Base-by-base conservation (phyloP, 1,140 invertebrate species). In the Paralvinella palmiformis region DNA sequence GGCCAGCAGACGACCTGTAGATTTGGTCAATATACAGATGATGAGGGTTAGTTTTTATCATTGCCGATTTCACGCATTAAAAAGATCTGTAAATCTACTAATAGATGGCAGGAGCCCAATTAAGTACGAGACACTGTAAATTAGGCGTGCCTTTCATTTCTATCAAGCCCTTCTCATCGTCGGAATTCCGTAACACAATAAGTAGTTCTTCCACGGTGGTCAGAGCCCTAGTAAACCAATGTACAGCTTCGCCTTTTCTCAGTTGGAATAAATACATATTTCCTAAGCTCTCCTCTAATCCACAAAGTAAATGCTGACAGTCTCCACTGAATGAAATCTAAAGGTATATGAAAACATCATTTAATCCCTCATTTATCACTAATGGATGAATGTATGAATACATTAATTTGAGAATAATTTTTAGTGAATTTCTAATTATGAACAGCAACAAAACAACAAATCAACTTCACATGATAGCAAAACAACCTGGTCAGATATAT, bases 171-270 rank as follows among this genome's bases (percentile, higher is more conserved):
- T 29, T 62, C 22, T 65, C 65, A 27, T 69, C 48, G 1, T 37
- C 33, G 24, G 61, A 45, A 15, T 67, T 62, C 10, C 70, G 68
- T 29, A 72, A 68, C 13, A 62, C 29, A 1, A 70, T 68, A 31
- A 55, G 59, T 4, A 71, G 62, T 50, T 73, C 68, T 53, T 69
- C 68, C 31, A 72, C 52, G 13, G 66, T 69, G 4, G 67, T 62
- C 45, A 75, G 65, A 0, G 74, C 70, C 50, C 71, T 71, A 29
- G 63, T 64, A 62, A 69, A 75, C 62, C 65, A 69, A 24, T 57
- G 65, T 44, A 68, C 64, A 5, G 72, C 64, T n/a, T 36, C 36
- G 2, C 66, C 63, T 55, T 50, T 27, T 27, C 72, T 65, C 15
- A 63, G 65, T 7, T 59, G 44, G 0, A 66, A 61, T n/a, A 64